Evolutionary conservation across 2,888 invertebrate genomes (phyloP).

Genomic region (Philereme vetulata): DNA sequence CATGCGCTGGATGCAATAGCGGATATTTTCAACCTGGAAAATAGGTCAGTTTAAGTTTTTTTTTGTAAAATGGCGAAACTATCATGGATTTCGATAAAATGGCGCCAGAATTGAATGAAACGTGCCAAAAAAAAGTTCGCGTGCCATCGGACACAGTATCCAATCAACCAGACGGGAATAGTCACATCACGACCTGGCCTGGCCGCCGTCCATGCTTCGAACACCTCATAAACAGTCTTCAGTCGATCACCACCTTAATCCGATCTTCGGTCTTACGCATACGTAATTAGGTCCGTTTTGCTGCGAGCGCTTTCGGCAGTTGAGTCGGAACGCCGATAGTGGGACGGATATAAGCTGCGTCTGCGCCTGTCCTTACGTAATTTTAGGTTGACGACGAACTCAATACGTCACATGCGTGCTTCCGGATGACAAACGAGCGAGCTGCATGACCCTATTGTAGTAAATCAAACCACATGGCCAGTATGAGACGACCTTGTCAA

Average conservation of each 20-base stretch:
- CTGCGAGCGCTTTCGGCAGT: conserved; percentile 46
- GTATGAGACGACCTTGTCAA: conserved; percentile 58
- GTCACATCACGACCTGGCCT: conserved; percentile 79
- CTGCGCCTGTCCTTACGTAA: conserved; percentile 78
- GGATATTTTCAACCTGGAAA: conserved; percentile 26
- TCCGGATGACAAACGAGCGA: conserved; percentile 72
- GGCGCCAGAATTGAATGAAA: conserved; percentile 70
- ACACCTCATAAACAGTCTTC: conserved; percentile 56
- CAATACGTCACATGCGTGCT: conserved; percentile 74
- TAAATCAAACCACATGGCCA: conserved; percentile 56
- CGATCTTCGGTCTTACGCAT: conserved; percentile 63
- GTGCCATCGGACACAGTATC: conserved; percentile 68
- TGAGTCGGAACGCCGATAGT: conserved; percentile 49
- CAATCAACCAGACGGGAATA: conserved; percentile 80
- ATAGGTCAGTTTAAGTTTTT: conserved; percentile 22
- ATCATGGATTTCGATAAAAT: conserved; percentile 47
- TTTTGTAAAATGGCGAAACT: conserved; percentile 26
- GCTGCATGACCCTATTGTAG: conserved; percentile 56
- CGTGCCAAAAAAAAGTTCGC: conserved; percentile 65
- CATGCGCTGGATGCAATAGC: conserved; percentile 32
- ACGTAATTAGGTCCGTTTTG: conserved; percentile 58
- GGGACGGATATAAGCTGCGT: conserved; percentile 75
- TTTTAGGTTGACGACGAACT: conserved; percentile 75
- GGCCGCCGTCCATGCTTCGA: conserved; percentile 73
- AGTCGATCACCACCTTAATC: conserved; percentile 51